phyloP scores from a whole-genome alignment of 2,797 vertebrate species.

The Phoebastria nigripes region DNA sequence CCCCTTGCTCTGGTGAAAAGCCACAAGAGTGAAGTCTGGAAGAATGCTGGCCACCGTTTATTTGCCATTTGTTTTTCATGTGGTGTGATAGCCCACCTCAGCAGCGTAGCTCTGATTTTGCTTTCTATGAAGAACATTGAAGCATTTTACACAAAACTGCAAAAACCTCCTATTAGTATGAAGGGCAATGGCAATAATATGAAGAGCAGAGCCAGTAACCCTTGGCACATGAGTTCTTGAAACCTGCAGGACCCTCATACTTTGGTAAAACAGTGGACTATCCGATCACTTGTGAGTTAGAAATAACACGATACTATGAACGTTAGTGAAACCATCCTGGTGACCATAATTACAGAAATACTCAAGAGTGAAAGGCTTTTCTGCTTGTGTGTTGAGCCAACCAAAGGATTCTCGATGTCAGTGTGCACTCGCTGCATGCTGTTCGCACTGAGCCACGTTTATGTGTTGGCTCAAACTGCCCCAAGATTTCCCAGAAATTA shows the following conservation, averaged over 20 bases:
- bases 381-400: not conserved
- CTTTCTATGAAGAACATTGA: not conserved
- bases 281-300: not conserved
- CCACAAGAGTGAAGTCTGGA: not conserved
- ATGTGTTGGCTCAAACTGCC: not conserved
- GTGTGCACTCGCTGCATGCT: not conserved
- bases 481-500: not conserved
- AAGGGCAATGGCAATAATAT: not conserved
- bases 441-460: accelerated
- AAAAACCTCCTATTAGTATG: not conserved
- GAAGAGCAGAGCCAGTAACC: not conserved
- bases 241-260: not conserved
- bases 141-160: not conserved
- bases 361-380: not conserved
- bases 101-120: not conserved
- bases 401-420: not conserved
- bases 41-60: not conserved
- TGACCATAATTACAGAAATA: not conserved
- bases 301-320: not conserved
- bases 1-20: not conserved
- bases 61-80: not conserved
- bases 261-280: not conserved
- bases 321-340: not conserved
- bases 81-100: not conserved
- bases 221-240: not conserved